Conservation (phyloP, 2,888 invertebrate genomes). For the Dynastes tityus region DNA sequence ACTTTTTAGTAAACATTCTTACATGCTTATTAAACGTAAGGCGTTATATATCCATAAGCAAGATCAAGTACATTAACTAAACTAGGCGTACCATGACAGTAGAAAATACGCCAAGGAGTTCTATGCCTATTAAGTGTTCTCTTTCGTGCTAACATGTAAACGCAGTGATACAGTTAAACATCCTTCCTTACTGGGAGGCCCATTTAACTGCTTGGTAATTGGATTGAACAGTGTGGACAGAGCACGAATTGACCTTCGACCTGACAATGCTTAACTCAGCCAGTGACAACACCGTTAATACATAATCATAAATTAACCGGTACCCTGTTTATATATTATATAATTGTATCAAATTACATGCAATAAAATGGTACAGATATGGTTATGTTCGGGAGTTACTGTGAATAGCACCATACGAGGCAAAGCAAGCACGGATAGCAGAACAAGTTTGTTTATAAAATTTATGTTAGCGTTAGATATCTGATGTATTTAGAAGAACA, state of each 20-base stretch:
- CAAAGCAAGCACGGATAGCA: not conserved
- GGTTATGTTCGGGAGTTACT: constrained; percentile 23
- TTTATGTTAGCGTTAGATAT: not conserved
- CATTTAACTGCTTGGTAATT: constrained; percentile 57
- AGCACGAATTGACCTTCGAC: constrained; percentile 57
- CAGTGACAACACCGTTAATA: constrained; percentile 56
- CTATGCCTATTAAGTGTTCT: constrained; percentile 40
- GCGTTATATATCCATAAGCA: not conserved
- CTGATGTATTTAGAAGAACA: too few species aligned
- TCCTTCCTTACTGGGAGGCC: constrained; percentile 56
- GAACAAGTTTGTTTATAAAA: constrained; percentile 11
- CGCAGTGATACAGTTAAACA: constrained; percentile 52
- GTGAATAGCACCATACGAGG: constrained; percentile 22
- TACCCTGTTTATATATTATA: constrained; percentile 48
- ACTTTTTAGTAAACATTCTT: too few species aligned
- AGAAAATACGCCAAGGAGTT: constrained; percentile 7
- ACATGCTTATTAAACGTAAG: not conserved
- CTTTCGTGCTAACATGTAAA: constrained; percentile 50
- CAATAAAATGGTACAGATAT: constrained; percentile 38
- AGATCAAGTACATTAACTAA: too few species aligned
- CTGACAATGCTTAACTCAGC: constrained; percentile 52
- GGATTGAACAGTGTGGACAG: constrained; percentile 57
- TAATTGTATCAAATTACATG: constrained; percentile 51
- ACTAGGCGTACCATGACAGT: not conserved
- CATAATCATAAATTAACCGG: constrained; percentile 51